phyloP scores from a whole-genome alignment of 2,113 vertebrate species.

The Heteronetta atricapilla region DNA sequence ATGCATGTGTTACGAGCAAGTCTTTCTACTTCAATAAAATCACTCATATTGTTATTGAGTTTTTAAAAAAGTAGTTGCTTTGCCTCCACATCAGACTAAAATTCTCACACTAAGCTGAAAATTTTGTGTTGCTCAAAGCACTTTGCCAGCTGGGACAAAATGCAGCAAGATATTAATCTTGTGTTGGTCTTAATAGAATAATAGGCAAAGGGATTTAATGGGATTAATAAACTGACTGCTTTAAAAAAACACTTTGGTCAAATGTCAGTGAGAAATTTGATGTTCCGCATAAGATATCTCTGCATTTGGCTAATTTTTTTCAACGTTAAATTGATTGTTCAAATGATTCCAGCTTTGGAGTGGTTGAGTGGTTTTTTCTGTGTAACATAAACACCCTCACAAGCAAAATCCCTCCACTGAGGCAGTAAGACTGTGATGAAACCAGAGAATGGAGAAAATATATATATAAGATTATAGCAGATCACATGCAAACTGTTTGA shows the following conservation, averaged over 20 bases:
- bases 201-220: neutral
- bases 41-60: neutral
- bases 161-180: neutral
- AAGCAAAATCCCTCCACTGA: slow-evolving; percentile 53
- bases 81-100: neutral
- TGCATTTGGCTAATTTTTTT: slow-evolving; percentile 27
- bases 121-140: neutral
- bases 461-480: neutral
- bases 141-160: neutral
- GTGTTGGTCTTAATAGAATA: slow-evolving; percentile 27
- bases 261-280: neutral
- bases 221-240: neutral
- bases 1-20: slow-evolving; percentile 8
- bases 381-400: slow-evolving; percentile 56
- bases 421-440: slow-evolving; percentile 44
- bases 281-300: neutral
- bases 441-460: slow-evolving; percentile 55
- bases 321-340: slow-evolving; percentile 18
- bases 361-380: slow-evolving; percentile 18
- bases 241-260: slow-evolving; percentile 1
- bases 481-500: slow-evolving; percentile 38
- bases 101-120: neutral
- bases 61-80: neutral
- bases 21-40: slow-evolving; percentile 47
- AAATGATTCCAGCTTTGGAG: slow-evolving; percentile 32